phyloP scores from a whole-genome alignment of 2,113 vertebrate species.

The Xenotilapia leptura region DNA sequence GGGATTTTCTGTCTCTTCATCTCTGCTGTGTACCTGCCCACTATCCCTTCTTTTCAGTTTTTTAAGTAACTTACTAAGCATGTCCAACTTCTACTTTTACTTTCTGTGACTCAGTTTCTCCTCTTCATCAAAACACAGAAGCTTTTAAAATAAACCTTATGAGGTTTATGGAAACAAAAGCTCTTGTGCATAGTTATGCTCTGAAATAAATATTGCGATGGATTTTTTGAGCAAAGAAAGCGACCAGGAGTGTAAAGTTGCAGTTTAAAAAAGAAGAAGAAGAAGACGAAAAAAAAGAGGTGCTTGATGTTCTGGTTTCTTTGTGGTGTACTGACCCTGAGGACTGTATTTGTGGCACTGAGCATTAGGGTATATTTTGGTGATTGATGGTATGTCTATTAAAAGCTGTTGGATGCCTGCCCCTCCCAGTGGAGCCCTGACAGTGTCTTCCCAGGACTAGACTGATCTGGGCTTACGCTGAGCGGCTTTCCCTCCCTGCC shows the following conservation, averaged over 20 bases:
- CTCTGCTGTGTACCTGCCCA: not conserved
- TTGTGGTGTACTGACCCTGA: not conserved
- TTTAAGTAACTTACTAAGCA: not conserved
- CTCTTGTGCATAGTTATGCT: not conserved
- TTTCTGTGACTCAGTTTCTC: not conserved
- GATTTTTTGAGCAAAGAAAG: not conserved
- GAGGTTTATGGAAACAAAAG: not conserved
- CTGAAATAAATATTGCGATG: not conserved
- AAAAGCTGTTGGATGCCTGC: slow-evolving; percentile 19
- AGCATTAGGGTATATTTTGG: slow-evolving; percentile 1
- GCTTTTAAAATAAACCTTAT: not conserved
- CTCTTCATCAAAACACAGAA: not conserved
- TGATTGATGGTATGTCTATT: slow-evolving; percentile 33
- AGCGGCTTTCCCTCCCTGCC: slow-evolving; percentile 32
- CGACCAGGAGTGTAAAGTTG: not conserved
- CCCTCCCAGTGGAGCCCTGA: slow-evolving; percentile 8
- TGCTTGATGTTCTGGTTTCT: slow-evolving; percentile 17
- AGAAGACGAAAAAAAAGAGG: not conserved
- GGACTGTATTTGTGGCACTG: not conserved
- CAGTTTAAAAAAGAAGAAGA: not conserved
- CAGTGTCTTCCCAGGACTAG: slow-evolving; percentile 30
- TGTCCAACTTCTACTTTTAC: not conserved
- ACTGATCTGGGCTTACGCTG: slow-evolving; percentile 54
- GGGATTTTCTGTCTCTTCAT: not conserved
- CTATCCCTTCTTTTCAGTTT: not conserved